Evolutionary conservation across 1,140 invertebrate genomes (phyloP), one percentile per base, ranked within the genome.

Genomic region (Pseudomyrmex gracilis): DNA sequence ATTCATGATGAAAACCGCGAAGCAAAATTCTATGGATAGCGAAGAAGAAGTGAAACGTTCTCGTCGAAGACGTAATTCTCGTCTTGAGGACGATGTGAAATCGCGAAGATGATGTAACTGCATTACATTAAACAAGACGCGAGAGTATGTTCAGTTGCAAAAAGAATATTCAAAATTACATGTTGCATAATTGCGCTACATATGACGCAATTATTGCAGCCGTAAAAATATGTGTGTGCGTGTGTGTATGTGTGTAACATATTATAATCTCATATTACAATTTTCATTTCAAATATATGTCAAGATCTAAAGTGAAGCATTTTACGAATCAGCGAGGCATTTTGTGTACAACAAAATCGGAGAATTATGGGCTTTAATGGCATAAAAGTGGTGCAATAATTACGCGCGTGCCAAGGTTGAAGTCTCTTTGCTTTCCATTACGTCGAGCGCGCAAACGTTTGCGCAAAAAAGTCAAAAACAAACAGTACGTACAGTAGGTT

Each of bases 391-490:
- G 3, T 58, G 20, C 34, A 22, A 68, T 57, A 78, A 78, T 78
- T 13, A 55, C 15, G 63, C 12, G 20, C 12, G 43, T 20, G 20
- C 1, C 20, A 47, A 34, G 5, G 9, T 55, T 45, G 17, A 55
- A 66, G 12, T 49, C 24, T 78, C 76, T 78, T 58, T 58, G 15
- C 43, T 78, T 70, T 71, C 43, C 67, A 80, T 80, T 77, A 78
- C 34, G 51, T 13, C 7, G 9, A 5, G 20, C 20, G 53, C 20
- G 15, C 64, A 47, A 70, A 80, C 20, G 20, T 71, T 80, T 70
- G 55, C 43, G 20, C n/a, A n/a, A 58, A 70, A 78, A 68, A 51
- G 60, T 66, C 47, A 76, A 58, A 34, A 34, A 68, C 51, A 78
- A 57, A 17, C 53, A 68, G 20, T 34, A 34, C 5, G 34, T 34